These are phyloP conservation scores for Alectoris magna DNA, from an alignment of 2,797 vertebrate genomes.

Conservation along the genomic window DNA sequence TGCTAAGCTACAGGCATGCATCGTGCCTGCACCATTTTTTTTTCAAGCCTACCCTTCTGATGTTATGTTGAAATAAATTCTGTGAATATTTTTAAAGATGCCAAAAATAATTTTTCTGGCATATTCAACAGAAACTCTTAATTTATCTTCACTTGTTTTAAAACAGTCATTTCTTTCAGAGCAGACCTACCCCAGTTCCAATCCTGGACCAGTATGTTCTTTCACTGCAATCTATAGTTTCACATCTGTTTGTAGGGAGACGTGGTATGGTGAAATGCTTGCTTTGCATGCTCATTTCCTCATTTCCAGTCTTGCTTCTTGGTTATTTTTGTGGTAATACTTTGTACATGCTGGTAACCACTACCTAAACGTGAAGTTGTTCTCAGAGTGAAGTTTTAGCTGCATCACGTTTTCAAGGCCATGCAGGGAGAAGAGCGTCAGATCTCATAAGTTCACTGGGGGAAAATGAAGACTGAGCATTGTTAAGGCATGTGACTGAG, in stretches of 20 bases:
- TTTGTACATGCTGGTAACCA: neutral
- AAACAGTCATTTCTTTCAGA: slow-evolving; percentile 32
- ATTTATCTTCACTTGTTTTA: slow-evolving; percentile 48
- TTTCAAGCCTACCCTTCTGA: neutral
- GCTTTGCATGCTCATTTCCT: neutral
- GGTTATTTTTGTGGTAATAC: neutral
- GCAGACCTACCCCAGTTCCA: slow-evolving; percentile 9
- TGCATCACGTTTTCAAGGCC: neutral
- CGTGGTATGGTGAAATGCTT: neutral
- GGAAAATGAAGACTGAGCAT: neutral
- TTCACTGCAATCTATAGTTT: slow-evolving; percentile 30
- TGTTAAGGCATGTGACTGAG: neutral
- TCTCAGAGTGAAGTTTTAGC: neutral
- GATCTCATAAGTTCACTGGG: neutral
- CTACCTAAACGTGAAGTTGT: neutral
- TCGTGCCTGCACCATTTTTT: neutral
- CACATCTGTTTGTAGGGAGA: slow-evolving; percentile 21
- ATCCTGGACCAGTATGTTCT: slow-evolving; percentile 56
- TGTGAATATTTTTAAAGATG: slow-evolving; percentile 26
- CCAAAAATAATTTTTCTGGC: slow-evolving; percentile 54
- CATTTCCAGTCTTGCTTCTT: slow-evolving; percentile 13
- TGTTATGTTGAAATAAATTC: neutral
- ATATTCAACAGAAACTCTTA: slow-evolving; percentile 52
- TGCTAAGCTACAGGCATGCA: neutral
- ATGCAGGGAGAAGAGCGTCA: neutral